Evolutionary conservation across 1,140 invertebrate genomes (phyloP).

Genomic region (Spodoptera frugiperda): DNA sequence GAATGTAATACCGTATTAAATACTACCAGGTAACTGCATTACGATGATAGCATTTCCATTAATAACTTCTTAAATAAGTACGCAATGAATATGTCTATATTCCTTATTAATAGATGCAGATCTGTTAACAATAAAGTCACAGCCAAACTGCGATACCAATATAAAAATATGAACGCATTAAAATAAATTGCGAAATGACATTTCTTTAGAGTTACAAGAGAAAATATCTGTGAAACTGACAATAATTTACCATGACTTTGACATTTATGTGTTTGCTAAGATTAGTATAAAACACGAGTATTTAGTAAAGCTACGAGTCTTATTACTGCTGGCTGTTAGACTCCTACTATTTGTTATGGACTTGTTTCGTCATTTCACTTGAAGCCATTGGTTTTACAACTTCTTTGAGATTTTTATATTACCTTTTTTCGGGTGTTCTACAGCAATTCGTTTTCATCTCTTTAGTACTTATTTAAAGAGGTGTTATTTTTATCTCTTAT

Average conservation of each 20-base stretch:
- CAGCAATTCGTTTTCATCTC: too few species aligned
- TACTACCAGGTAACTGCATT: constrained; percentile 2
- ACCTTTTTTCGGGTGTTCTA: too few species aligned
- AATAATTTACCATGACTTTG: constrained; percentile 37
- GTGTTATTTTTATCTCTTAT: too few species aligned
- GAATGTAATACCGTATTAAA: constrained; percentile 21
- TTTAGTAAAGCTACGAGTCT: background rate
- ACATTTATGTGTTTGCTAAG: constrained; percentile 32
- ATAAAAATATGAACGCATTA: constrained; percentile 21
- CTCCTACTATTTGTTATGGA: constrained; percentile 12
- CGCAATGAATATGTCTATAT: too few species aligned
- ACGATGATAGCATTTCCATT: too few species aligned
- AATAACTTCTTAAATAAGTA: too few species aligned
- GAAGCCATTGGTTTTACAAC: background rate
- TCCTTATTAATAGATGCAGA: too few species aligned
- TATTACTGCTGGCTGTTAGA: background rate
- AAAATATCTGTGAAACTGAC: constrained; percentile 14
- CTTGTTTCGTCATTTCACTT: background rate
- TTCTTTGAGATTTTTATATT: too few species aligned
- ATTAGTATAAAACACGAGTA: constrained; percentile 3
- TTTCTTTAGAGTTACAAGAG: constrained; percentile 22
- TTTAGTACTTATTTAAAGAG: too few species aligned
- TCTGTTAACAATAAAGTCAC: background rate
- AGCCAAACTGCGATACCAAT: background rate
- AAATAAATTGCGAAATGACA: constrained; percentile 43